Evolutionary conservation across 2,888 invertebrate genomes (phyloP).

Genomic region (Pollenia labialis): DNA sequence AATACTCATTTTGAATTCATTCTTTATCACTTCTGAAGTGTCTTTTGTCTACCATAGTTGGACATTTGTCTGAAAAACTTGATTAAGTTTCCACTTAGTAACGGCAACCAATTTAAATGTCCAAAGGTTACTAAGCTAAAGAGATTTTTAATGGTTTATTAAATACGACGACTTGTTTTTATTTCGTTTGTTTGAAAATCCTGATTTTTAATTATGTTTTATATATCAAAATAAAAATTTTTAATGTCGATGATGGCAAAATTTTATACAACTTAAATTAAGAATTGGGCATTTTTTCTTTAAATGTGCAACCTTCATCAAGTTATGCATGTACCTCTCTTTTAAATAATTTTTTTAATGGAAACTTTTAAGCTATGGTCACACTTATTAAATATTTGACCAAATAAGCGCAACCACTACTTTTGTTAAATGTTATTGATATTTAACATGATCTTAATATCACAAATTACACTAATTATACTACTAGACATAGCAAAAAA

Average conservation of each 20-base stretch:
- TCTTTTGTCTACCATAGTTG: neutral
- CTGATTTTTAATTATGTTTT: constrained; percentile 31
- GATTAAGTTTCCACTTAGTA: constrained; percentile 63
- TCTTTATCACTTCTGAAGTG: constrained; percentile 13
- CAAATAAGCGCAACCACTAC: too few species aligned
- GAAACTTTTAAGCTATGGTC: too few species aligned
- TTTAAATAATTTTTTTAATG: too few species aligned
- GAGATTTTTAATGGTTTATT: constrained; percentile 64
- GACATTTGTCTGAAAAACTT: constrained; percentile 27
- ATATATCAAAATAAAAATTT: neutral
- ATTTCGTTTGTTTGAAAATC: neutral
- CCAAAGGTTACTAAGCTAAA: constrained; percentile 71
- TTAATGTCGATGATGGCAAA: neutral
- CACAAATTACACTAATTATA: too few species aligned
- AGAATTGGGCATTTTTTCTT: too few species aligned
- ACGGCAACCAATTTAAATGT: constrained; percentile 61
- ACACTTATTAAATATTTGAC: too few species aligned
- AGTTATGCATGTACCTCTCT: too few species aligned
- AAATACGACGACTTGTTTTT: constrained; percentile 42
- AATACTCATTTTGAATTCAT: neutral
- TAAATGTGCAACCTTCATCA: too few species aligned
- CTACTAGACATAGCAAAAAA: too few species aligned
- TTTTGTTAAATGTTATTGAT: too few species aligned
- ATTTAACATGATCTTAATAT: too few species aligned
- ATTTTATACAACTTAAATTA: too few species aligned